Base-by-base conservation (phyloP, 2,888 invertebrate species). In the Stomorhina lunata region DNA sequence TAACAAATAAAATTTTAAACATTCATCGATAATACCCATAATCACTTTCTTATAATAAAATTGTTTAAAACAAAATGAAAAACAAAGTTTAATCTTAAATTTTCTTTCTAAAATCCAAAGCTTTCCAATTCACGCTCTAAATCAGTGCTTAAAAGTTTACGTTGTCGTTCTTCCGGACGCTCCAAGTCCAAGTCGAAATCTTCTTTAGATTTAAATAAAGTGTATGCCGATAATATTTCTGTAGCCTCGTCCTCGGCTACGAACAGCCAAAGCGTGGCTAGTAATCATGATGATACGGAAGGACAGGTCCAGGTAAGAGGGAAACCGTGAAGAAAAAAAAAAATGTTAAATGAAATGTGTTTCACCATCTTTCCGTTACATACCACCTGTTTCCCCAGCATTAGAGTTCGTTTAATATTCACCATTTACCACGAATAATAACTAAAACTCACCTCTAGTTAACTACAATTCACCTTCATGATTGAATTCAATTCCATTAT, bases 101-200 rank as follows among this genome's bases (percentile, higher is more conserved):
- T 43, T 69, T 69, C 10, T 17, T 25, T 29, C 4, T 65, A 63
- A 71, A 34, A 69, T 40, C n/a, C 10, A 82, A 84, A 88, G 88
- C 84, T 87, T 79, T 80, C 85, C 78, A 85, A 81, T 84, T 84
- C 87, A 83, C 87, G 88, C 80, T 88, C 88, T 75, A 88, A 87
- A 83, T 88, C 87, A 40, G 87, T 88, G 80, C 85, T 88, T 85
- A 88, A 87, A 87, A 88, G 88, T 84, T 87, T 88, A 72, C 85
- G 88, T 84, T 86, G 86, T 85, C 87, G 86, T 83, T 85, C 87
- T n/a, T 84, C 85, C 55, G 84, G 87, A 61, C 83, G 85, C 53
- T 85, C 85, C 15, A 86, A 85, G 59, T 85, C 87, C 32, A 86
- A 85, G 80, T 87, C 87, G 17, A 87, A 87, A 84, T 88, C 87